A percentile compares a stretch with the other conserved stretches of the same genome.
Conservation (phyloP, 92 coral and sea anemone species). For the Paragorgia papillata region DNA sequence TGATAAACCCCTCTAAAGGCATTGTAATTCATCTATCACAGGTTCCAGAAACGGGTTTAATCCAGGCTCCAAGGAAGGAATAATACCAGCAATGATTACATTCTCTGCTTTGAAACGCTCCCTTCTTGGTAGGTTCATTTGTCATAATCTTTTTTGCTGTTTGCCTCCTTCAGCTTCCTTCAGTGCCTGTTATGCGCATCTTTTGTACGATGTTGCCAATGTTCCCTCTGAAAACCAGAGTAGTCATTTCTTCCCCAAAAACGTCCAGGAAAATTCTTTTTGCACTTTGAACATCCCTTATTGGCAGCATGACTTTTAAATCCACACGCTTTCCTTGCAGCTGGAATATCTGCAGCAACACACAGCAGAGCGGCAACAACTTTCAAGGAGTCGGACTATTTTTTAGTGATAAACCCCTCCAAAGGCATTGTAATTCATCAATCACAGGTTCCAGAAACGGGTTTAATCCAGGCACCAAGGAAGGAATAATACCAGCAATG, state of each 20-base stretch:
- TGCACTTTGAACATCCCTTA: constrained; percentile 65
- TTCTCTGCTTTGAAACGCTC: constrained; percentile 62
- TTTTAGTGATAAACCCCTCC: too few relatives aligned
- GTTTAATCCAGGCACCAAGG: constrained; percentile 24
- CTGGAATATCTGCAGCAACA: too few relatives aligned
- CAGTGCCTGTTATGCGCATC: constrained; percentile 47
- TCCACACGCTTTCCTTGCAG: too few relatives aligned
- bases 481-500: constrained; percentile 60
- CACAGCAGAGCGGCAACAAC: constrained; percentile 43
- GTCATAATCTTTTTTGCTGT: constrained; percentile 9
- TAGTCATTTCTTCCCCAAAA: constrained; percentile 52
- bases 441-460: constrained; percentile 6
- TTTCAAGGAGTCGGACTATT: constrained; percentile 40
- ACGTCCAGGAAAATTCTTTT: too few relatives aligned
- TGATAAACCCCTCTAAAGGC: constrained; percentile 29
- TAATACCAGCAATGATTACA: constrained; percentile 57
- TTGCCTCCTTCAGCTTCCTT: constrained; percentile 29
- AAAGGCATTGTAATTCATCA: too few relatives aligned
- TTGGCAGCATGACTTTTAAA: constrained; percentile 63
- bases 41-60: constrained; percentile 17
- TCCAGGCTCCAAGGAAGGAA: constrained; percentile 40
- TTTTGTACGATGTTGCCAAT: constrained; percentile 57
- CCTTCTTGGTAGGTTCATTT: too few relatives aligned
- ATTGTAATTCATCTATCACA: neutral
- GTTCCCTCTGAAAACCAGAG: constrained; percentile 57